These are phyloP conservation scores for Oikopleura vanhoeffeni DNA, from an alignment of 23 tunicate species.

Conservation along the genomic window DNA sequence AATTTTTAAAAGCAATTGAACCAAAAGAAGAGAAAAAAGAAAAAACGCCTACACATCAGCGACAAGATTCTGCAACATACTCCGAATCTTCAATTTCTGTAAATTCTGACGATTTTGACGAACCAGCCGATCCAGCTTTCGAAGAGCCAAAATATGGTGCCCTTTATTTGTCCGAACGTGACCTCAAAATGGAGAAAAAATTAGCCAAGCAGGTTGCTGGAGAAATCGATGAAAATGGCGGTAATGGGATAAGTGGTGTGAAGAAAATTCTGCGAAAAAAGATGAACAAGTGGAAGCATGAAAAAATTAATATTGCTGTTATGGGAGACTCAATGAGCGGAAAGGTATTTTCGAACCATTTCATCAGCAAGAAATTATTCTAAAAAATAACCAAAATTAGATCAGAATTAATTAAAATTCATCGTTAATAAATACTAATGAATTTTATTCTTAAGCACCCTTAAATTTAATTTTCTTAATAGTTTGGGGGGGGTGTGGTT, in stretches of 20 bases:
- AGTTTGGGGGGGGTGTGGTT: too few species aligned
- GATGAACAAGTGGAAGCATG: not conserved
- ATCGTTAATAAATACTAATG: too few species aligned
- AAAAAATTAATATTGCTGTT: not conserved
- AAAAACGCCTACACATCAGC: too few species aligned
- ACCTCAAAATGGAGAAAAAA: not conserved
- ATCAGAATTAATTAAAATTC: too few species aligned
- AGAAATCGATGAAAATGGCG: not conserved
- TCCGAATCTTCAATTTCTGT: not conserved
- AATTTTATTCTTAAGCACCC: too few species aligned
- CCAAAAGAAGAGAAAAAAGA: too few species aligned
- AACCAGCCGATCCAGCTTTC: not conserved
- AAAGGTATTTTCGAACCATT: not conserved
- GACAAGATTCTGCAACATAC: not conserved
- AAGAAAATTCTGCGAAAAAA: not conserved
- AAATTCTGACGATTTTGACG: not conserved
- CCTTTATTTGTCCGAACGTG: not conserved
- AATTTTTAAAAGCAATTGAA: too few species aligned
- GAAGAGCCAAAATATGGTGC: not conserved
- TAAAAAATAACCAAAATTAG: too few species aligned
- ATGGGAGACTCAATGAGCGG: not conserved
- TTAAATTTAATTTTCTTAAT: too few species aligned
- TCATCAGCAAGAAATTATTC: too few species aligned
- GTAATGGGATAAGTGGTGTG: not conserved
- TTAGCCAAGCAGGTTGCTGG: not conserved